Evolutionary conservation across 2,113 vertebrate genomes (phyloP), one percentile per base, ranked within the genome.

Genomic region (Malaclemys terrapin): DNA sequence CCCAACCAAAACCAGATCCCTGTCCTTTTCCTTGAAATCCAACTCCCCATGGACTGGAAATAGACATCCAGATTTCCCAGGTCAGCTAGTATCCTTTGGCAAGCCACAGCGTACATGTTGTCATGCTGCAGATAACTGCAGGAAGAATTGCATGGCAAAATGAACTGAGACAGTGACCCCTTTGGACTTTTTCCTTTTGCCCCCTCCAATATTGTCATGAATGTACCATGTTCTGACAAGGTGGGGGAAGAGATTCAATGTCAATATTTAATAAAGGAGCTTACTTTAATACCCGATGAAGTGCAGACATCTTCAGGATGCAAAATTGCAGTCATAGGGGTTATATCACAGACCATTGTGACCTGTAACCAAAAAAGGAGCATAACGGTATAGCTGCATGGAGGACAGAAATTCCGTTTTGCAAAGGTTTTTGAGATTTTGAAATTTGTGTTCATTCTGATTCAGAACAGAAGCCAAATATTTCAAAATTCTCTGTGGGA

Each of bases 381-480:
- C 65, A 38, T 38, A 69, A 24, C 8, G 47, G 42, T 14, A 45
- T 7, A 47, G 42, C 42, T 76, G 10, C 11, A 10, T 11, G 10
- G 75, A 76, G 24, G 10, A 45, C 75, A 45, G 75, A 76, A 75
- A 45, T 45, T 65, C 31, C 3, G 6, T 42, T 45, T 8, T 2
- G 5, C n/a, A 84, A 88, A 91, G 35, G 52, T 92, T 95, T 93
- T 95, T 95, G 57, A 91, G 72, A 96, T 93, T 93, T 97, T 94
- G 94, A 89, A 97, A 89, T 94, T 95, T 93, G 85, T 93, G 75
- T 90, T 95, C 62, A 52, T 93, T 92, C 65, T 83, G 85, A 92
- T 93, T 95, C 97, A 93, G 87, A 94, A 95, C 84, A 85, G 91
- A 96, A 96, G n/a, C 45, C 95, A 95, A 42, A 85, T 88, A n/a